Conservation (phyloP, 2,888 invertebrate species). For the Hermodice carunculata region DNA sequence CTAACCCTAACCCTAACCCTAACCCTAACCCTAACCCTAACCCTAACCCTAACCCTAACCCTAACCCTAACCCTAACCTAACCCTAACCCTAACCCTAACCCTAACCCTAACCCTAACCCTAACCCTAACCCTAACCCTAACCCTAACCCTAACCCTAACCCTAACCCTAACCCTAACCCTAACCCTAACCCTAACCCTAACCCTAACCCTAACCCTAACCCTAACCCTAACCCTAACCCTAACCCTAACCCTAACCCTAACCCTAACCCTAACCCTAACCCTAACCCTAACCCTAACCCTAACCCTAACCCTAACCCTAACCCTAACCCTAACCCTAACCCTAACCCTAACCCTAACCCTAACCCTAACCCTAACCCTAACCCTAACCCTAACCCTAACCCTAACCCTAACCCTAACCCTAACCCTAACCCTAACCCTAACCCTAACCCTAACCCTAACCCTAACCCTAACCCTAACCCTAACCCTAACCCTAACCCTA, state of each 20-base stretch:
- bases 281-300: constrained; percentile 38
- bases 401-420: constrained; percentile 35
- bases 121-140: neutral
- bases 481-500: constrained; percentile 39
- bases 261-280: constrained; percentile 45
- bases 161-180: neutral
- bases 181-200: neutral
- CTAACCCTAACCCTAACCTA: too few species aligned
- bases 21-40: neutral
- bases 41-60: neutral
- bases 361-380: constrained; percentile 44
- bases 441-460: constrained; percentile 38
- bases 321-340: constrained; percentile 38
- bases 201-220: constrained; percentile 17
- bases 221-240: constrained; percentile 39
- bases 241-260: constrained; percentile 41
- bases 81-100: neutral
- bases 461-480: constrained; percentile 25
- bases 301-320: constrained; percentile 37
- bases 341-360: constrained; percentile 44
- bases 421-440: constrained; percentile 34
- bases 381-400: constrained; percentile 24
- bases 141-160: neutral
- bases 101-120: neutral
- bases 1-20: neutral